phyloP scores from a whole-genome alignment of 2,888 invertebrate species.

The Desoria tigrina region DNA sequence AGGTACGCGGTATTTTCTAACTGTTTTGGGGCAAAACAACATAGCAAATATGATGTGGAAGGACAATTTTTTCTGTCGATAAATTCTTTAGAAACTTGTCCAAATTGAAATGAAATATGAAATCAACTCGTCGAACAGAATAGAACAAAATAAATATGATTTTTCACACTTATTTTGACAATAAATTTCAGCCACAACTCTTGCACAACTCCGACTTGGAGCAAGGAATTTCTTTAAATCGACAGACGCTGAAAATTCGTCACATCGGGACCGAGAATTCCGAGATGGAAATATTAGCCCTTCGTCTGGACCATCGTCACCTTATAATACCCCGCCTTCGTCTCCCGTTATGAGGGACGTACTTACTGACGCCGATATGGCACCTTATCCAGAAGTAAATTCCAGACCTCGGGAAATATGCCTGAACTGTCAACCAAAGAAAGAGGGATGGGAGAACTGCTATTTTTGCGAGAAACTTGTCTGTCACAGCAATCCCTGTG shows the following conservation, averaged over 20 bases:
- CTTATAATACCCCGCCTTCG: constrained; percentile 15
- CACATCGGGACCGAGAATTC: background rate
- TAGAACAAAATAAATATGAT: too few relatives aligned
- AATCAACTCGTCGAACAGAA: too few relatives aligned
- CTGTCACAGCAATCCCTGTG: constrained; percentile 45
- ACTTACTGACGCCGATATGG: constrained; percentile 28
- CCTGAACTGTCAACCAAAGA: constrained; percentile 24
- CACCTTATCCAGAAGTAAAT: background rate
- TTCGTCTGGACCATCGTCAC: background rate
- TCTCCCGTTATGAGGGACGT: constrained; percentile 26
- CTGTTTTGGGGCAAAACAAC: background rate
- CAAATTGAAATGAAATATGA: constrained; percentile 5
- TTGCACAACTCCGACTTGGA: constrained; percentile 45
- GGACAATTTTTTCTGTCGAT: constrained; percentile 5
- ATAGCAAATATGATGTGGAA: background rate
- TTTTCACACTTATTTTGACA: too few relatives aligned
- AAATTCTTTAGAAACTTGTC: background rate
- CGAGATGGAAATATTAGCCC: constrained; percentile 1
- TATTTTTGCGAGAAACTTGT: constrained; percentile 43
- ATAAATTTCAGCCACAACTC: constrained; percentile 38
- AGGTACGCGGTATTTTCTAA: background rate
- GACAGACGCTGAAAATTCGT: constrained; percentile 3
- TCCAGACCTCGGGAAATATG: constrained; percentile 22
- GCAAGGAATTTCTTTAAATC: constrained; percentile 38
- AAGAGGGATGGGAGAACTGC: constrained; percentile 23